Evolutionary conservation across 2,113 vertebrate genomes (phyloP), one percentile per base, ranked within the genome.

Genomic region (Eulacestoma nigropectus): DNA sequence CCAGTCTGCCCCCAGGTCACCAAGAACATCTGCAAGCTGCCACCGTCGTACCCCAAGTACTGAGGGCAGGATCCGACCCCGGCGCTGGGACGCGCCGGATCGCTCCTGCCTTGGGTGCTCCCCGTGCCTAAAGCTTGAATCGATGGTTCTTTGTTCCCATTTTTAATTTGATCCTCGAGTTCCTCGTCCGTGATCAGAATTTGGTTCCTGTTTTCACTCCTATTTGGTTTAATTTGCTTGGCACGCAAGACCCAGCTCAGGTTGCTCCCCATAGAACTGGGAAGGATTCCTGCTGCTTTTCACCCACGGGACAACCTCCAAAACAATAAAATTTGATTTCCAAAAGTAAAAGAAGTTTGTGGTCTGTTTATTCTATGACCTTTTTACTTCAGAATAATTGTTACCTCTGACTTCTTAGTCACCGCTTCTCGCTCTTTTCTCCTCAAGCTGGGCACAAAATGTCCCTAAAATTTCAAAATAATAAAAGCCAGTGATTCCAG

Each of bases 281-380:
- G 63, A 7, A 8, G 26, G 9, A 3, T 73, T 62, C 67, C 25
- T 49, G 29, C 21, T 33, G 30, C 11, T 27, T 78, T n/a, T 7
- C 39, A 21, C 4, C 1, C 2, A 0, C 4, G 11, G 29, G n/a
- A 44, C 41, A 33, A 5, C 44, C 26, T 49, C 55, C 18, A 6
- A 80, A 88, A 47, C 11, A 97, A 97, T 97, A 96, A 97, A 97
- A 91, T 42, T 26, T 39, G 14, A 56, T 63, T 89, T 67, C 16
- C 47, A 30, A 70, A 91, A 77, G 16, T 1, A 69, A 15, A 62
- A 63, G 11, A 22, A 10, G 10, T 39, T 52, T 5, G 4, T 13
- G 23, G 23, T 73, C 41, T 52, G 2, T 64, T 90, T 46, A 14
- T 67, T 78, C 50, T 59, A 67, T 41, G 6, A 10, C 9, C 3